Percentiles rank a stretch among this genome's conserved stretches.
Conservation (phyloP, 2,113 vertebrate genomes). For the Platysteira castanea region DNA sequence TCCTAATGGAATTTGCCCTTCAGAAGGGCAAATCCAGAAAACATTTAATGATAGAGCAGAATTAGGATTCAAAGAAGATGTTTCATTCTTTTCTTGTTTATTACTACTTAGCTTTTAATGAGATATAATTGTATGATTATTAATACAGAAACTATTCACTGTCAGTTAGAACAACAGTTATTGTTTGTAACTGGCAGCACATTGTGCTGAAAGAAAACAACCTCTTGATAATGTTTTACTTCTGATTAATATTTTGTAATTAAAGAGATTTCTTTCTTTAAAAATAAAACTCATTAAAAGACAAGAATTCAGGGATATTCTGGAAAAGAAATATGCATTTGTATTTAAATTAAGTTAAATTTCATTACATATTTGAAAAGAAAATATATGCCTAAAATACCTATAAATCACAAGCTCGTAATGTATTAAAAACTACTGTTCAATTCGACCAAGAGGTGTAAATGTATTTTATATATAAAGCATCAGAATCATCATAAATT, state of each 20-base stretch:
- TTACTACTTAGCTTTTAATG: conserved; percentile 11
- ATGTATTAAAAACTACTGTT: neutral
- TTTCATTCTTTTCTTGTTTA: neutral
- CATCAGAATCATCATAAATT: neutral
- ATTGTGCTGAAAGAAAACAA: neutral
- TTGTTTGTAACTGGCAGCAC: neutral
- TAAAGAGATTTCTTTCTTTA: neutral
- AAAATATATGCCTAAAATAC: neutral
- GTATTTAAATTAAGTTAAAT: neutral
- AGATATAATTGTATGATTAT: neutral
- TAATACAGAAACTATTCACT: neutral
- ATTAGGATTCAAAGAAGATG: neutral
- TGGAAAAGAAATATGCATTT: neutral
- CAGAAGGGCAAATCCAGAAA: neutral
- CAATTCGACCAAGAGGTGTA: neutral
- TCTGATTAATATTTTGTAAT: neutral
- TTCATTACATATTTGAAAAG: neutral
- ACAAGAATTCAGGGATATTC: neutral
- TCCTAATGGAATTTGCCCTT: conserved; percentile 3
- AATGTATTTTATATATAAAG: neutral
- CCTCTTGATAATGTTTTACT: neutral
- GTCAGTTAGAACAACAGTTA: neutral
- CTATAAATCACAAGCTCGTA: neutral
- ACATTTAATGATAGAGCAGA: neutral
- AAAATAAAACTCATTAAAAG: neutral